These are phyloP conservation scores for Atrichornis clamosus DNA, from an alignment of 2,113 vertebrate genomes.

Conservation along the genomic window DNA sequence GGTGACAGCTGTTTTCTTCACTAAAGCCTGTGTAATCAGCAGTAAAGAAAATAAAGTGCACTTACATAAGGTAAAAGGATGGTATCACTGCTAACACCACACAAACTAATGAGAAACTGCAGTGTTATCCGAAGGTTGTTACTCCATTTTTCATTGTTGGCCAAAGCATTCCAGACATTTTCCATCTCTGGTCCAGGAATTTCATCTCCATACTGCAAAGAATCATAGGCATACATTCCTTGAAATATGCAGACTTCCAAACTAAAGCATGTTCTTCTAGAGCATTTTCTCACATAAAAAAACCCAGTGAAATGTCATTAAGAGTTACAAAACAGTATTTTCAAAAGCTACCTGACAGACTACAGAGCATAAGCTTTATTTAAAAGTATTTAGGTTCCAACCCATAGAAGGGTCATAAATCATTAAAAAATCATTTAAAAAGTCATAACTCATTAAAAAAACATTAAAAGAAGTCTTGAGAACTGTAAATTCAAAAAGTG, in stretches of 20 bases:
- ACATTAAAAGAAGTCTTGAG: not conserved
- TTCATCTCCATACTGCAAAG: constrained; percentile 91
- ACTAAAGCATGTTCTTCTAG: not conserved
- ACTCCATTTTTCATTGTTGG: constrained; percentile 96
- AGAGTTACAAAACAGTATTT: not conserved
- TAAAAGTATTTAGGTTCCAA: not conserved
- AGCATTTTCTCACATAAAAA: not conserved
- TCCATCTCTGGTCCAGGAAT: constrained; percentile 95
- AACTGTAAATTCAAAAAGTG: not conserved
- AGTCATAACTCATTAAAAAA: not conserved
- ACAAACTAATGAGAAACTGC: constrained; percentile 96
- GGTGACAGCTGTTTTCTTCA: not conserved
- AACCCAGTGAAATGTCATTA: not conserved
- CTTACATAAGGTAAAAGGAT: constrained; percentile 91
- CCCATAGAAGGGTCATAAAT: not conserved
- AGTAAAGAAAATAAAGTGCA: not conserved
- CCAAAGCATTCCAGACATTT: constrained; percentile 95
- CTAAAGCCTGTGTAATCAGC: not conserved
- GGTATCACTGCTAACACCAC: constrained; percentile 97
- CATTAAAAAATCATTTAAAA: not conserved
- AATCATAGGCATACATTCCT: not conserved
- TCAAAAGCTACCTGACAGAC: not conserved
- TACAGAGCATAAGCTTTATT: not conserved
- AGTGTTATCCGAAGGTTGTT: constrained; percentile 92
- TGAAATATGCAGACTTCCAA: not conserved